Evolutionary conservation across 92 coral and sea anemone species (phyloP), one percentile per base, ranked within the genome.

Genomic region (Epizoanthus stellaris): DNA sequence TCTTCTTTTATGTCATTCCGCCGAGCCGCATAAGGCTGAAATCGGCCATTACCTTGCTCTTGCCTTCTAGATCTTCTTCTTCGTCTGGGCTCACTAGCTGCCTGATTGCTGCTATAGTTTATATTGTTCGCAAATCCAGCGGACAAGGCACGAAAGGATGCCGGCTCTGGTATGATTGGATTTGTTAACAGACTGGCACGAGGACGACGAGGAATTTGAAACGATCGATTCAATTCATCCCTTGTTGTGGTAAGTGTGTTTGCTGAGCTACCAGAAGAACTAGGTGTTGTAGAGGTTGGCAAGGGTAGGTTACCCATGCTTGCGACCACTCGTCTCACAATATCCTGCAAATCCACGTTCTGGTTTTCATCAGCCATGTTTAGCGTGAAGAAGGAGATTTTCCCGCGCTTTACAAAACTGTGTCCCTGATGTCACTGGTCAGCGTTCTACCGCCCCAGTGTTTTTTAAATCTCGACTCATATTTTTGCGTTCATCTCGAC

Each of bases 61-160:
- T 36, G 45, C 45, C 45, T 40, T 40, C 45, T 40, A 40, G 45
- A 2, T n/a, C 30, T 63, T n/a, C 68, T n/a, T 25, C 30, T 63
- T 63, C 6, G 4, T 63, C 21, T 63, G 45, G 86, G 86, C 53
- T 82, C 76, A 19, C 36, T 34, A 68, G 16, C 80, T 14, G 66
- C 53, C 59, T 60, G 86, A 70, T 68, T 69, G 80, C 77, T 65
- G 53, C 86, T 71, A 59, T 83, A 83, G 80, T 83, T 83, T 83
- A 68, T 80, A 8, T 80, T 57, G 69, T 61, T 83, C 19, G 82
- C 69, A 68, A 83, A 83, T 83, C 82, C 87, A 83, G 87, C 82
- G 38, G 87, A 70, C 82, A 83, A 70, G 53, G 42, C 87, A 57
- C 82, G 87, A 73, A 19, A 58, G 60, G 87, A 84, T 53, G 42